Conservation (phyloP, 1,140 invertebrate genomes). For the Drosophila sulfurigaster region DNA sequence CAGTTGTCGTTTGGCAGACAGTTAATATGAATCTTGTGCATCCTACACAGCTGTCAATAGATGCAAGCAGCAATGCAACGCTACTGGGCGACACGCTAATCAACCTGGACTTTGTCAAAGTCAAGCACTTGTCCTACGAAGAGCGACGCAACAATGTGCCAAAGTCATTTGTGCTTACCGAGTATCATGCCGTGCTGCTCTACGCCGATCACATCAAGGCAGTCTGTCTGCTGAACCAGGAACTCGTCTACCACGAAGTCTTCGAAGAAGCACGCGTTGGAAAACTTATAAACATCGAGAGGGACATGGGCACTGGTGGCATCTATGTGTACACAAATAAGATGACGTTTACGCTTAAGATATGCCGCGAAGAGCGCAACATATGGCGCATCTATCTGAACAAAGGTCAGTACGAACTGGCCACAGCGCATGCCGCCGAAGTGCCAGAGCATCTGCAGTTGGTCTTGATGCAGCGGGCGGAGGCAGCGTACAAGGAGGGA, state of each 20-base stretch:
- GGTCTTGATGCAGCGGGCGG: conserved; percentile 95
- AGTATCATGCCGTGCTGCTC: conserved; percentile 95
- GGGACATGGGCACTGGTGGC: conserved; percentile 92
- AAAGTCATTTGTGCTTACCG: conserved; percentile 92
- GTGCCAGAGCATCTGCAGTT: conserved; percentile 93
- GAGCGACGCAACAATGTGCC: conserved; percentile 86
- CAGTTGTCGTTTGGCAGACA: too few species aligned
- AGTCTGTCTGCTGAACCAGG: conserved; percentile 93
- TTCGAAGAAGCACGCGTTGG: conserved; percentile 92
- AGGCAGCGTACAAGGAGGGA: conserved; percentile 92
- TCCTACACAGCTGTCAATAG: conserved; percentile 46
- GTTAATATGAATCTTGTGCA: too few species aligned
- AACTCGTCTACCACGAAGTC: conserved; percentile 94
- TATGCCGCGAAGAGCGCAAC: conserved; percentile 94
- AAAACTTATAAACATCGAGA: conserved; percentile 91
- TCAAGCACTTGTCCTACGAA: conserved; percentile 68
- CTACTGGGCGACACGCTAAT: conserved; percentile 68
- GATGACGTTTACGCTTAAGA: conserved; percentile 94
- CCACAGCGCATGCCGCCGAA: conserved; percentile 92
- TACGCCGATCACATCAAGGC: conserved; percentile 94
- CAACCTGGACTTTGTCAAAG: conserved; percentile 63
- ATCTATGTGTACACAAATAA: conserved; percentile 95
- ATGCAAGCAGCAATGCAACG: conserved; percentile 27
- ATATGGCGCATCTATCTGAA: conserved; percentile 96
- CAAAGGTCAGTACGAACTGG: conserved; percentile 94